Evolutionary conservation across 2,113 vertebrate genomes (phyloP).

Genomic region (Labeo catla): DNA sequence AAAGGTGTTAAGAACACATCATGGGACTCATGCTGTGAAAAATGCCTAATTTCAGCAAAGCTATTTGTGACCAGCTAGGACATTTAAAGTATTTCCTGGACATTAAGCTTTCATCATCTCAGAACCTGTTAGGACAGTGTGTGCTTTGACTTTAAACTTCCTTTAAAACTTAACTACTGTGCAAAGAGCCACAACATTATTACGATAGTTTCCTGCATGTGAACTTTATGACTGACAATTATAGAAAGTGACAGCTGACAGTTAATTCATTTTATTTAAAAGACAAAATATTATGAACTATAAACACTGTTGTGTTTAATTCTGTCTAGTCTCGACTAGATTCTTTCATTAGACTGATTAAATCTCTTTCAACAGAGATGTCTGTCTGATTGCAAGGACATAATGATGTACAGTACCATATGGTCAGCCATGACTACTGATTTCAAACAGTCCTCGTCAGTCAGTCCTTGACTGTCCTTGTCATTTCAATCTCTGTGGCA

Average conservation of each 20-base stretch:
- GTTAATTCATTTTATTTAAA: background rate
- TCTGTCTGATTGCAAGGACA: background rate
- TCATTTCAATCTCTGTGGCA: background rate
- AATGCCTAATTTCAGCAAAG: slow-evolving; percentile 2
- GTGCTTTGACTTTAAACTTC: background rate
- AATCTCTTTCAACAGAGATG: background rate
- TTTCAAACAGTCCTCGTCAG: background rate
- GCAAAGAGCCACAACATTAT: background rate
- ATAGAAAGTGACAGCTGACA: background rate
- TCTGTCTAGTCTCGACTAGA: background rate
- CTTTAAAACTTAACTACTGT: slow-evolving; percentile 14
- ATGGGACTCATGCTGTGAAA: background rate
- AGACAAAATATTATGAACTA: slow-evolving; percentile 23
- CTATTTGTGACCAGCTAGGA: background rate
- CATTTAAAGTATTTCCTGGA: background rate
- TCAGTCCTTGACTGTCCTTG: background rate
- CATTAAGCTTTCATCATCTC: background rate
- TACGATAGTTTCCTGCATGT: background rate
- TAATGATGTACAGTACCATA: background rate
- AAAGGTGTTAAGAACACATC: background rate
- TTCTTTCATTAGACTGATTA: background rate
- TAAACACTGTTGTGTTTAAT: slow-evolving; percentile 14
- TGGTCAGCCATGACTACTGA: background rate
- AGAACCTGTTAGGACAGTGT: background rate
- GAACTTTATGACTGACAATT: background rate